Conservation (phyloP, 2,113 vertebrate genomes). For the Saguinus imperator region DNA sequence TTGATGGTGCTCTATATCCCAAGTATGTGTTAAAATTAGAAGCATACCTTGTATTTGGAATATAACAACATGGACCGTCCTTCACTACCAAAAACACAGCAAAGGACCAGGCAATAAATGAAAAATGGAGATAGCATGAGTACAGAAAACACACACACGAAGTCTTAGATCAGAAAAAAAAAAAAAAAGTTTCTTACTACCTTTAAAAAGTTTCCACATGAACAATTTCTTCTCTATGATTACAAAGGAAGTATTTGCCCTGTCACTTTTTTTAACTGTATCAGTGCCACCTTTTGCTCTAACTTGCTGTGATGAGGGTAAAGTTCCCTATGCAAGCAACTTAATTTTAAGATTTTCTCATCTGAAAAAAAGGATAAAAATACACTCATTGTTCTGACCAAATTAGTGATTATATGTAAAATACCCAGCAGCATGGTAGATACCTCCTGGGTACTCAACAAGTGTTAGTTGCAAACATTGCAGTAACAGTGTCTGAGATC, state of each 20-base stretch:
- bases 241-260: background rate
- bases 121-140: background rate
- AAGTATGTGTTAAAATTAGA: slow-evolving; percentile 25
- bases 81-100: background rate
- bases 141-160: background rate
- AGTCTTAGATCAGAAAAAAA: slow-evolving; percentile 10
- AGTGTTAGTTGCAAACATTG: background rate
- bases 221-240: background rate
- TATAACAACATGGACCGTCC: background rate
- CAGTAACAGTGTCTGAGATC: background rate
- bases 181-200: background rate
- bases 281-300: background rate
- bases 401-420: background rate
- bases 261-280: background rate
- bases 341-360: slow-evolving; percentile 17
- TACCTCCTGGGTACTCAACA: background rate
- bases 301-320: background rate
- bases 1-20: background rate
- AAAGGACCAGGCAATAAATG: background rate
- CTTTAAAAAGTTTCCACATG: background rate
- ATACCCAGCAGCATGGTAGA: background rate
- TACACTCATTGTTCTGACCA: background rate
- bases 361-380: background rate
- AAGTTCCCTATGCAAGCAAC: background rate
- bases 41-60: background rate